These are phyloP conservation scores for Holacanthella duospinosa DNA, from an alignment of 2,888 invertebrate species.

Conservation along the genomic window DNA sequence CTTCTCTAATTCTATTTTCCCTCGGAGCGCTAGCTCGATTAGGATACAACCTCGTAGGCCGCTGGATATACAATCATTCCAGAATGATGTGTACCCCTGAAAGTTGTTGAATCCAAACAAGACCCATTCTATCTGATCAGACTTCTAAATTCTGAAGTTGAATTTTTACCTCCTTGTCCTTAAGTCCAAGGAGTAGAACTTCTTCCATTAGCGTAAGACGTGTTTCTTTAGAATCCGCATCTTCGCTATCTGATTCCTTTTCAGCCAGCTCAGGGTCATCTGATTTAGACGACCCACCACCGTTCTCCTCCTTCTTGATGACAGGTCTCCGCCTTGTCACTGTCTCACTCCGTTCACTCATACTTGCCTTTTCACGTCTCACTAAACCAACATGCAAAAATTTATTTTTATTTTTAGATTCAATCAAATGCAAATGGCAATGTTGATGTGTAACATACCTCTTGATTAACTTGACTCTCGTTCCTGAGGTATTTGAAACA, in stretches of 20 bases:
- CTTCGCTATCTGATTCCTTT: conserved; percentile 64
- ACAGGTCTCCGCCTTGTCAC: conserved; percentile 11
- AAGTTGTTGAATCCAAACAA: not conserved
- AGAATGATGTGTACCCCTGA: conserved; percentile 97
- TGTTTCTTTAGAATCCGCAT: conserved; percentile 87
- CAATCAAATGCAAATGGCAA: too few species aligned
- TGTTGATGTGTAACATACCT: too few species aligned
- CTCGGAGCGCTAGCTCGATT: conserved; percentile 88
- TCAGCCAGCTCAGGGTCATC: conserved; percentile 49
- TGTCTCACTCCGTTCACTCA: conserved; percentile 20
- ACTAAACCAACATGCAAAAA: too few species aligned
- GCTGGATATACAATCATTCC: conserved; percentile 99
- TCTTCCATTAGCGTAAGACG: conserved; percentile 98
- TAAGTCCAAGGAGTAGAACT: conserved; percentile 89
- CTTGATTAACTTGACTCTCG: too few species aligned
- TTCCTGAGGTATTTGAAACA: too few species aligned
- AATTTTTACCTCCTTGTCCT: conserved; percentile 89
- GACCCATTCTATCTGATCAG: too few species aligned
- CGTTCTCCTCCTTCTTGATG: conserved; percentile 25
- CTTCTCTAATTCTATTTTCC: conserved; percentile 89
- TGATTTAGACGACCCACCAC: conserved; percentile 42
- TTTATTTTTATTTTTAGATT: too few species aligned
- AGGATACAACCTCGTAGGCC: conserved; percentile 96
- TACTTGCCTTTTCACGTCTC: too few species aligned
- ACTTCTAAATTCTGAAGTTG: too few species aligned